Base-by-base conservation (phyloP, 2,113 vertebrate species). In the Phrynosoma platyrhinos region DNA sequence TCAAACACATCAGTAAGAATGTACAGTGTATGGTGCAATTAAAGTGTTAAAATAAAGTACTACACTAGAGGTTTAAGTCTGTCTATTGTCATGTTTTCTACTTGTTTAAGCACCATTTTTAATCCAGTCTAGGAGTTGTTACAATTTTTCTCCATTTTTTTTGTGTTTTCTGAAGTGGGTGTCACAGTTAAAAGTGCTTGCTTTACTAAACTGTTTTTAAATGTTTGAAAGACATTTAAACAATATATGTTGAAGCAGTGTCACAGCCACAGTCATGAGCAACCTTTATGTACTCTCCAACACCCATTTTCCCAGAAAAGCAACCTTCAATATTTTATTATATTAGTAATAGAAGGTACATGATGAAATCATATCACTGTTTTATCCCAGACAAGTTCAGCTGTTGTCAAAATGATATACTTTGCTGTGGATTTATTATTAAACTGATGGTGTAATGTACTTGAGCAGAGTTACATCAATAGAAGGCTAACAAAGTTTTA, bases 401-500 rank as follows among this genome's bases (percentile, higher is more conserved):
- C 90, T 91, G 90, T 94, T 96, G 92, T 93, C 92, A 87, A 88
- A 90, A 84, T 89, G 94, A 94, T 92, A 90, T 83, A 92, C 85
- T 96, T 96, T 92, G 90, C 94, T 94, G 91, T 89, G 90, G 92
- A 94, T 96, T 94, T 94, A 93, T 96, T 95, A 94, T 93, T 95
- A 95, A 96, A 84, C 91, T 94, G 87, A 89, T 84, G 85, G 0
- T 55, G 80, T 91, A 91, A 93, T 92, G 87, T 68, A 88, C 89
- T 83, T 94, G 92, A 94, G 91, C 91, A 91, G 88, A 94, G 87
- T 95, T 92, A 91, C 93, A 94, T 91, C 88, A 94, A 91, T 85
- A 92, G 87, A 93, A 93, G 86, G 92, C 85, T 94, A 96, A 95
- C 92, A 91, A 97, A 96, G 89, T 97, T 96, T 95, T 96, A 96